Base-by-base conservation (phyloP, 2,888 invertebrate genomes). In the Cephus nigrinus region DNA sequence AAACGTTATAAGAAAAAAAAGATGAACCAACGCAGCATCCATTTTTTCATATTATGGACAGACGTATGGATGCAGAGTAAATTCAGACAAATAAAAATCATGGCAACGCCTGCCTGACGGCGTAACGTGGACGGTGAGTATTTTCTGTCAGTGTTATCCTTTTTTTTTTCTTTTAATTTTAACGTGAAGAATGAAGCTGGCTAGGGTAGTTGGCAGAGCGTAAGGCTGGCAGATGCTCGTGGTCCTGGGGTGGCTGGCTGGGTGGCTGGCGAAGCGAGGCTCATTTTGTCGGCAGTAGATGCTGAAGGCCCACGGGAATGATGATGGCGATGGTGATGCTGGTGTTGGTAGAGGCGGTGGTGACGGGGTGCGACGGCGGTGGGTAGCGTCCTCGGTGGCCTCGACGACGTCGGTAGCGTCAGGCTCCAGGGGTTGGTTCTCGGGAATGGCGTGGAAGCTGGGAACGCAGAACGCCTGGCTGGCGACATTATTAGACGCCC, bases 401-500 rank as follows among this genome's bases (percentile, higher is more conserved):
- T 55, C 55, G 23, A 23, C 55, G 72, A 11, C 71, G 72, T 40
- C 34, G 36, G 72, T 77, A 81, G 80, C 68, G 75, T 74, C 55
- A 74, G 80, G 74, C 80, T 79, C 80, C 78, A 76, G 83, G 83
- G 82, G 84, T 80, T 78, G 77, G 80, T 81, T 82, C 81, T 73
- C 76, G 79, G 77, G 83, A 81, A 74, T 32, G 33, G 30, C n/a
- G 31, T 68, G 31, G 75, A 69, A 79, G 82, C 85, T 80, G 83
- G 87, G 87, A 87, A 86, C 87, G 88, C 84, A 87, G 86, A 89
- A 89, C 89, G 91, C 88, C 89, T 91, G 90, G 88, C 88, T 90
- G 91, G 90, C 90, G 91, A 91, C 91, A 91, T 91, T 91, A 91
- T 91, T 91, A 91, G 91, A 90, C 91, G 90, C 91, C 90, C 91